phyloP scores from a whole-genome alignment of 2,888 invertebrate species.

The Dilophus febrilis region DNA sequence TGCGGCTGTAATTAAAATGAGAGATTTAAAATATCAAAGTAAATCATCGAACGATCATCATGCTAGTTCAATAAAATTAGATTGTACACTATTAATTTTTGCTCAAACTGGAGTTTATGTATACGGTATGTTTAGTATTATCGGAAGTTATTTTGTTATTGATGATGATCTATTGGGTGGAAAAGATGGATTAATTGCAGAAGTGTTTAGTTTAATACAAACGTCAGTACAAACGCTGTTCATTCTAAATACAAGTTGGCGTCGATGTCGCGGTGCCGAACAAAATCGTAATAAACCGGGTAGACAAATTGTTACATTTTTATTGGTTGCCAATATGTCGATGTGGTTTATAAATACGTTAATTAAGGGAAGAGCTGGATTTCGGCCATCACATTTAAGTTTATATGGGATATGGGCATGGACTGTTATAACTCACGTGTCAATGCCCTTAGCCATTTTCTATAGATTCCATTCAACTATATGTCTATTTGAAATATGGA shows the following conservation, averaged over 20 bases:
- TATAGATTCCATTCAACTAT: slow-evolving; percentile 85
- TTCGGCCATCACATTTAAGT: slow-evolving; percentile 60
- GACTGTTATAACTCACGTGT: slow-evolving; percentile 80
- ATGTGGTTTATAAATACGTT: slow-evolving; percentile 76
- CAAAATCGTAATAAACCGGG: slow-evolving; percentile 64
- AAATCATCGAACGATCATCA: slow-evolving; percentile 24
- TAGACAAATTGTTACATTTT: slow-evolving; percentile 68
- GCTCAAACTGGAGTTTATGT: slow-evolving; percentile 81
- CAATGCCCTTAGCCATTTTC: slow-evolving; percentile 78
- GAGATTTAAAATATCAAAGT: slow-evolving; percentile 40
- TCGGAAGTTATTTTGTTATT: slow-evolving; percentile 39
- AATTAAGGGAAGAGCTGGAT: slow-evolving; percentile 67
- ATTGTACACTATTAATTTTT: slow-evolving; percentile 65
- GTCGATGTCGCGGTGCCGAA: slow-evolving; percentile 51
- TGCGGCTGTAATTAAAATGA: slow-evolving; percentile 45
- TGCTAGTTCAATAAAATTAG: slow-evolving; percentile 33
- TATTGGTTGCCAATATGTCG: slow-evolving; percentile 65
- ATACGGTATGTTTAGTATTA: slow-evolving; percentile 73
- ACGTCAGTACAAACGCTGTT: slow-evolving; percentile 66
- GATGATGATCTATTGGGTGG: slow-evolving; percentile 29
- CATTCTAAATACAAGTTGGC: slow-evolving; percentile 56
- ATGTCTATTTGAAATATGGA: slow-evolving; percentile 86
- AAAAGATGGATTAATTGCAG: slow-evolving; percentile 50
- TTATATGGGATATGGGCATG: slow-evolving; percentile 82
- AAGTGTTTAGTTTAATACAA: slow-evolving; percentile 57